Evolutionary conservation across 2,113 vertebrate genomes (phyloP), one percentile per base, ranked within the genome.

Genomic region (Ameiurus melas): DNA sequence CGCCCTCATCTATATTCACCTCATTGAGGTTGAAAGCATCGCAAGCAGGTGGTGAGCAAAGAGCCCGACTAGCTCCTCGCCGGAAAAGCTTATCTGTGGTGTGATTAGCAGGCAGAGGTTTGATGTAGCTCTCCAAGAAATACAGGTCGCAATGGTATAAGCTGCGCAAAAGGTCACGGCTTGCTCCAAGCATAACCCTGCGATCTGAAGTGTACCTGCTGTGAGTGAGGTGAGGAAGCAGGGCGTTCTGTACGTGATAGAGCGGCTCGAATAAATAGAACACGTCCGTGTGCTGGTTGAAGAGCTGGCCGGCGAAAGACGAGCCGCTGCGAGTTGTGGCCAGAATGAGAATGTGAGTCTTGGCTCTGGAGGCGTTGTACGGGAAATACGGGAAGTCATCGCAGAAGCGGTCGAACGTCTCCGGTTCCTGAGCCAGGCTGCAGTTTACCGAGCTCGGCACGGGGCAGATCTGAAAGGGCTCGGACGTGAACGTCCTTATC

Each of bases 221-320:
- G 93, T 97, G 97, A 2, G 96, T 95, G 90, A 97, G 94, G 84
- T 97, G 97, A 20, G 97, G 97, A 83, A 97, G 97, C 86, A 99
- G 94, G 0, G 97, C 96, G 85, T 96, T 95, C 95, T 99, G 97
- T 55, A 99, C 97, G 0, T 99, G 98, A 93, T 98, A 99, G 71
- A 99, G 96, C 4, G 98, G 98, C 93, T 99, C 98, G 5, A 98
- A 99, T 93, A 99, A 95, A 94, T 99, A 99, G 94, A 99, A 99
- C 88, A 98, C 96, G 91, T 98, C 96, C 1, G 97, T 96, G 92
- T 99, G 97, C 93, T 99, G 98, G 93, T 99, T 99, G 92, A 99
- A 97, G 84, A 99, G 96, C 94, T 99, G 98, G 71, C 97, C 98
- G 0, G 97, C 96, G 47, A 99, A 99, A 0, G 98, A 99, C 13